Base-by-base conservation (phyloP, 2,113 vertebrate genomes). In the Cyprinus carpio region DNA sequence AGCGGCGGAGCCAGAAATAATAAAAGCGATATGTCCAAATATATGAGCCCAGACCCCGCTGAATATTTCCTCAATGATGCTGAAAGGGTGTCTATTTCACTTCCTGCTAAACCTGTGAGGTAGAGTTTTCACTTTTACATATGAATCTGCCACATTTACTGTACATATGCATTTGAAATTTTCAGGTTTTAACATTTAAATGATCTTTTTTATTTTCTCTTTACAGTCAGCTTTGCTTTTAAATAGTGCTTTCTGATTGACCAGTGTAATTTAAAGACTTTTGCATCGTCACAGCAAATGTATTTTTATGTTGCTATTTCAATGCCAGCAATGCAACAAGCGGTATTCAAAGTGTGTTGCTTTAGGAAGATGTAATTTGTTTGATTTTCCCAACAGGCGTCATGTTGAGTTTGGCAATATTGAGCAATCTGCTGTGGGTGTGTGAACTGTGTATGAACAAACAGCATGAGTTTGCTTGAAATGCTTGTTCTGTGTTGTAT, bases 21-120 rank as follows among this genome's bases (percentile, higher is more conserved):
- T 91, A 94, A 94, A 94, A 89, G 85, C 16, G 91, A 93, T 93
- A 93, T 83, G 88, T 92, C 89, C 89, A 87, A 92, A 90, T 90
- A 86, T 92, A 90, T 88, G 84, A 91, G 91, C 84, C 54, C 84
- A 91, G 89, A 91, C 85, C 90, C 90, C 89, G 75, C 86, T 86
- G 89, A 93, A 93, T 94, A 91, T 92, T 95, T 93, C 92, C 90
- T 88, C 91, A 93, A 93, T 92, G 92, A 92, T 93, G 90, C 89
- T 90, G 89, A 87, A 8, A 64, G 91, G 88, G 92, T 92, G 90
- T 91, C 85, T 29, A 85, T 91, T 94, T 92, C 90, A 90, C 90
- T 92, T 92, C 92, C 92, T 89, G 90, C 85, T 91, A 88, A 75
- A 82, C 89, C 83, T 87, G 23, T 83, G 65, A 76, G 77, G 49